phyloP scores from a whole-genome alignment of 2,888 invertebrate genomes.

The Palloptera scutellata region DNA sequence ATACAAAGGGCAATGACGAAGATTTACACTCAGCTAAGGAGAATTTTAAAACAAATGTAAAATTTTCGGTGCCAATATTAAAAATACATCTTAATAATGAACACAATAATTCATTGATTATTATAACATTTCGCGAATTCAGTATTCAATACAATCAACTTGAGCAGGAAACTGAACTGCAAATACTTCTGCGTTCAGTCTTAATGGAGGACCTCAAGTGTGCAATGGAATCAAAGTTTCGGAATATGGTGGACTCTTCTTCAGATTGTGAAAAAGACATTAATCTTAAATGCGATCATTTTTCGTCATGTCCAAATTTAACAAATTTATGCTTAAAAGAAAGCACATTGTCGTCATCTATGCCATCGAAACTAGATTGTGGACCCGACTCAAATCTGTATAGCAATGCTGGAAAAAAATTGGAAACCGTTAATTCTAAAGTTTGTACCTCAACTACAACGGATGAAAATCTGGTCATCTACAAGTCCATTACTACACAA shows the following conservation, averaged over 20 bases:
- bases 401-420: no score
- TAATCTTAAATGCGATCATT: constrained; percentile 40
- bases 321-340: constrained; percentile 46
- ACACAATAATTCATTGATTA: constrained; percentile 82
- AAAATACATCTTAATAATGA: constrained; percentile 79
- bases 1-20: not conserved
- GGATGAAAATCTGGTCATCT: constrained; percentile 77
- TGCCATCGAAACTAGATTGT: constrained; percentile 70
- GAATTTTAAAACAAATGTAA: constrained; percentile 62
- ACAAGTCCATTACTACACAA: constrained; percentile 74
- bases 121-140: constrained; percentile 85
- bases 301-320: constrained; percentile 55
- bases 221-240: constrained; percentile 79
- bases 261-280: constrained; percentile 45
- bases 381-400: constrained; percentile 38
- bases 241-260: constrained; percentile 82
- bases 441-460: constrained; percentile 44
- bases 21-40: constrained; percentile 30
- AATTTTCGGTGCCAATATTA: constrained; percentile 78
- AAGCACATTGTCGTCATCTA: constrained; percentile 63
- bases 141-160: constrained; percentile 76
- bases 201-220: constrained; percentile 90
- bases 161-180: constrained; percentile 76
- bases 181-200: constrained; percentile 83
- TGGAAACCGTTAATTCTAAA: no score